Evolutionary conservation across 2,888 invertebrate species (phyloP).

Genomic region (Dryobotodes eremita): DNA sequence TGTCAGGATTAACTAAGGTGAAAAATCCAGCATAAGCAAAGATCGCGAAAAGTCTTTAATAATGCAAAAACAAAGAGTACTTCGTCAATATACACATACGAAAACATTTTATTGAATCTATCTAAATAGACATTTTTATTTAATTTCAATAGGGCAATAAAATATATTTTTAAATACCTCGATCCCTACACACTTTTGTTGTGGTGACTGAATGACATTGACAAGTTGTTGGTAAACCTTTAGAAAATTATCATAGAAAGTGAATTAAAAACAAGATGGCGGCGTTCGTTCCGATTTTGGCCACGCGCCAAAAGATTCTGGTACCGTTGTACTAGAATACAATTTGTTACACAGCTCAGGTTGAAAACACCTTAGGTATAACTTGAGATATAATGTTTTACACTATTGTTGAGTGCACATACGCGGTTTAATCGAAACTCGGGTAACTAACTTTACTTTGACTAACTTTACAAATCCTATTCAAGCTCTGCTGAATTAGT

Average conservation of each 20-base stretch:
- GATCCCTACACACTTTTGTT: too few species aligned
- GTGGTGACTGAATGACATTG: too few species aligned
- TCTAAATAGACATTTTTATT: too few species aligned
- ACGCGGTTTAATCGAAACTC: neutral
- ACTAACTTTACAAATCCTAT: slow-evolving; percentile 45
- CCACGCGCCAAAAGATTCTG: neutral
- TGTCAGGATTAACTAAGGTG: too few species aligned
- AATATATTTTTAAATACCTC: too few species aligned
- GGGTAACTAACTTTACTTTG: slow-evolving; percentile 27
- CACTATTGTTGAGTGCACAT: neutral
- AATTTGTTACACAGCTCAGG: neutral
- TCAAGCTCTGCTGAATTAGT: slow-evolving; percentile 36
- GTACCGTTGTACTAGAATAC: neutral
- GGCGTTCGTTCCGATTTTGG: neutral
- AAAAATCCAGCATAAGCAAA: too few species aligned
- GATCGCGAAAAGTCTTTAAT: too few species aligned
- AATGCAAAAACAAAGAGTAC: too few species aligned
- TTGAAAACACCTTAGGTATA: neutral
- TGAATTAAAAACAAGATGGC: neutral
- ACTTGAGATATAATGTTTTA: neutral
- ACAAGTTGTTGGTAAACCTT: neutral
- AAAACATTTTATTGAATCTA: too few species aligned
- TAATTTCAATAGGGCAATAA: too few species aligned
- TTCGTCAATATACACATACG: too few species aligned
- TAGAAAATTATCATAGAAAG: neutral